Evolutionary conservation across 1,140 invertebrate genomes (phyloP).

Genomic region (Holcopasites calliopsidis): DNA sequence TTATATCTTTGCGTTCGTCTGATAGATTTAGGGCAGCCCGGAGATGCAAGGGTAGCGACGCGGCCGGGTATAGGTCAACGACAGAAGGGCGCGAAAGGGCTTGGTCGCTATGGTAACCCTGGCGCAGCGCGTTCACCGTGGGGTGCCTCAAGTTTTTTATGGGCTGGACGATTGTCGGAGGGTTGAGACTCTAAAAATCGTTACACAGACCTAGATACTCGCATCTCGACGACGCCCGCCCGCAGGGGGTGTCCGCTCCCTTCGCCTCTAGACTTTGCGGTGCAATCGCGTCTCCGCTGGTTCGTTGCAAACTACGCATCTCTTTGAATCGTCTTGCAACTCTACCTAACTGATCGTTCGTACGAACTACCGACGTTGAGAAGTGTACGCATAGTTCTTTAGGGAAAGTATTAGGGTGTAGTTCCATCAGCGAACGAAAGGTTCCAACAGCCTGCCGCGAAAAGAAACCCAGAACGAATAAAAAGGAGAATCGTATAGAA

Average conservation of each 20-base stretch:
- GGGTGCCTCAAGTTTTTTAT: conserved; percentile 74
- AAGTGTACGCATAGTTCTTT: too few species aligned
- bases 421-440: too few species aligned
- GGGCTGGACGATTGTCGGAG: conserved; percentile 69
- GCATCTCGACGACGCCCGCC: conserved; percentile 30
- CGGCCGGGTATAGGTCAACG: conserved; percentile 49
- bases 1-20: conserved; percentile 42
- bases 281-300: conserved; percentile 12
- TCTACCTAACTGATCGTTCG: too few species aligned
- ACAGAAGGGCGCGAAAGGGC: conserved; percentile 67
- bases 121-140: conserved; percentile 62
- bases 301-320: not conserved
- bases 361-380: too few species aligned
- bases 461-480: too few species aligned
- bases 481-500: too few species aligned
- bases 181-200: conserved; percentile 73
- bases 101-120: conserved; percentile 73
- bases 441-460: too few species aligned
- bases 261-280: conserved; percentile 36
- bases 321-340: too few species aligned
- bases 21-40: conserved; percentile 50
- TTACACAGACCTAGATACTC: conserved; percentile 74
- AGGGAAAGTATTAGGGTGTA: too few species aligned
- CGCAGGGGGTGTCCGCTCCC: conserved; percentile 3
- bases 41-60: conserved; percentile 44